phyloP scores from a whole-genome alignment of 1,140 invertebrate species.

The Drosophila ohnishii region DNA sequence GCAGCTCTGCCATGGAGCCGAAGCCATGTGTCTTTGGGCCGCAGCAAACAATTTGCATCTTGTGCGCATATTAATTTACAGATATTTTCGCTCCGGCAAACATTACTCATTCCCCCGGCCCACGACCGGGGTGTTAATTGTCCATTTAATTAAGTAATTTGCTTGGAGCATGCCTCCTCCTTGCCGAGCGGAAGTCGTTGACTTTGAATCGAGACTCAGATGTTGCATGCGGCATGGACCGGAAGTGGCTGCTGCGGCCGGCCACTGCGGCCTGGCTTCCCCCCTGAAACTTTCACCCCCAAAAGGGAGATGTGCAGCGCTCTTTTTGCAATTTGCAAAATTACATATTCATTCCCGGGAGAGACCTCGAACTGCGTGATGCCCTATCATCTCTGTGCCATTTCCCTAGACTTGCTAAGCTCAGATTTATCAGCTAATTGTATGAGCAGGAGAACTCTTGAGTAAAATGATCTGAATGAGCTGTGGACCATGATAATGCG shows the following conservation, averaged over 20 bases:
- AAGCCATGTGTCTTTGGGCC: constrained; percentile 67
- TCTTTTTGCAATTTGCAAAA: constrained; percentile 41
- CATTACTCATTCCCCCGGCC: constrained; percentile 62
- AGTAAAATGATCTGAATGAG: constrained; percentile 14
- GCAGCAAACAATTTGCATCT: constrained; percentile 77
- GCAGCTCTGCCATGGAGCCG: constrained; percentile 40
- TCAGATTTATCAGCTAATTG: constrained; percentile 49
- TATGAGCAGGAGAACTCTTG: constrained; percentile 14
- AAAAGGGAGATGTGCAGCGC: constrained; percentile 40
- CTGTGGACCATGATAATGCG: constrained; percentile 14
- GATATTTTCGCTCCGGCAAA: constrained; percentile 76
- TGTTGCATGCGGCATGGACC: constrained; percentile 49
- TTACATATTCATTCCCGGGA: constrained; percentile 4
- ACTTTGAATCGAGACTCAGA: constrained; percentile 70
- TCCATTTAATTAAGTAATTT: constrained; percentile 82
- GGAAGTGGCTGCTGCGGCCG: constrained; percentile 62
- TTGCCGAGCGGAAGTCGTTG: constrained; percentile 74
- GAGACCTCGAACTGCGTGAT: constrained; percentile 9
- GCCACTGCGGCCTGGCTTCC: constrained; percentile 2
- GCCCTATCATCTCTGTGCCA: constrained; percentile 21
- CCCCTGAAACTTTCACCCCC: constrained; percentile 38
- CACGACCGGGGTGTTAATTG: constrained; percentile 76
- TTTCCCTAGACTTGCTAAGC: not conserved
- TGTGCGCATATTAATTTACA: constrained; percentile 82
- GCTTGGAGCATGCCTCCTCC: constrained; percentile 48